phyloP scores from a whole-genome alignment of 2,797 vertebrate genomes.

The Ataeniobius toweri region DNA sequence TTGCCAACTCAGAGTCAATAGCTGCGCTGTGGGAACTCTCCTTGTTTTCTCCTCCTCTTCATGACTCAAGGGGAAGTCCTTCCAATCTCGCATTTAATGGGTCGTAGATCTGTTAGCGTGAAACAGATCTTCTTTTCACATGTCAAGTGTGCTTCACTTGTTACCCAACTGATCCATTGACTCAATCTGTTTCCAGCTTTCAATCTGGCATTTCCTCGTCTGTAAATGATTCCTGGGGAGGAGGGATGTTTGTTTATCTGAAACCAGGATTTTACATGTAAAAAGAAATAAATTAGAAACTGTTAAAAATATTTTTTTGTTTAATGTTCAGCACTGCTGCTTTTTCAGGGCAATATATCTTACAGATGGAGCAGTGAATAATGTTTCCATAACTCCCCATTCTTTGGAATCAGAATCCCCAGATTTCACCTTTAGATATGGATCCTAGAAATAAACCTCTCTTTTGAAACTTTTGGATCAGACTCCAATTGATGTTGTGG shows the following conservation, averaged over 20 bases:
- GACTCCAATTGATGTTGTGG: neutral
- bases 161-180: neutral
- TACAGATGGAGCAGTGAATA: neutral
- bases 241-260: neutral
- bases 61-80: constrained; percentile 1
- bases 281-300: neutral
- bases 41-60: constrained; percentile 2
- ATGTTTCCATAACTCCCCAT: neutral
- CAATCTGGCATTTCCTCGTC: neutral
- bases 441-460: neutral
- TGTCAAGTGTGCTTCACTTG: neutral
- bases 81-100: neutral
- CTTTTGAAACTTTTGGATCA: neutral
- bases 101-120: neutral
- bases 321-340: neutral
- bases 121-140: neutral
- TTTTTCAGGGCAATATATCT: neutral
- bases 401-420: neutral
- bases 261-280: neutral
- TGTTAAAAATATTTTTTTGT: neutral
- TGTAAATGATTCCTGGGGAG: neutral
- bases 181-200: neutral
- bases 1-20: neutral
- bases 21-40: neutral
- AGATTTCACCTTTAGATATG: neutral